A percentile compares a stretch with the other conserved stretches of the same genome.
These are phyloP conservation scores for Porites divaricata DNA, from an alignment of 92 coral and sea anemone genomes.

Conservation along the genomic window DNA sequence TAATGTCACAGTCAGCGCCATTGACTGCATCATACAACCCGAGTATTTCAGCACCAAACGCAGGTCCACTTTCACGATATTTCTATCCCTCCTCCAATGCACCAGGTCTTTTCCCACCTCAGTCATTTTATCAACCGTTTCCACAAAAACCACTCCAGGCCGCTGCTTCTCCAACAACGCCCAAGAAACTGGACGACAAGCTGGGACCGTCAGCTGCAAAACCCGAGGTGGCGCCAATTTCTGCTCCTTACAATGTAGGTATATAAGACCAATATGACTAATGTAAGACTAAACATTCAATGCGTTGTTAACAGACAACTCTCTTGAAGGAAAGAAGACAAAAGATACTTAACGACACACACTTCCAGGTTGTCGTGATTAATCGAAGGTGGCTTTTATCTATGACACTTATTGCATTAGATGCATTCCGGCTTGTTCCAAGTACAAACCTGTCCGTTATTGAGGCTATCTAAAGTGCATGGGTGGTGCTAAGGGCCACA, in stretches of 20 bases:
- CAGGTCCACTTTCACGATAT: slow-evolving; percentile 24
- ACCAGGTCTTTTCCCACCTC: slow-evolving; percentile 6
- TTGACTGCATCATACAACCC: slow-evolving; percentile 30
- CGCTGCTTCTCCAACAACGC: background rate
- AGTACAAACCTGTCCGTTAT: no score
- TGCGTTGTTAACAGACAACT: no score
- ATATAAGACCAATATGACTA: background rate
- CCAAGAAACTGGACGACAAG: slow-evolving; percentile 3
- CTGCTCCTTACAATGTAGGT: slow-evolving; percentile 20
- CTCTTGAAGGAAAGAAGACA: no score
- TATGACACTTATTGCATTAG: no score
- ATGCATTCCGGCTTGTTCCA: no score
- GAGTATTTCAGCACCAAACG: background rate
- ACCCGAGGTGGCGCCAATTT: slow-evolving; percentile 7
- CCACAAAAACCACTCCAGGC: background rate
- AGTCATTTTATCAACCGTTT: slow-evolving; percentile 24
- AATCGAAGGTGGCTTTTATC: no score
- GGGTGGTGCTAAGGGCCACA: no score
- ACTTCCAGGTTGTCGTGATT: no score
- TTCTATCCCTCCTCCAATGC: slow-evolving; percentile 18
- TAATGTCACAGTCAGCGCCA: slow-evolving; percentile 44
- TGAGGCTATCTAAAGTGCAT: no score
- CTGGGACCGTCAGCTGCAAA: slow-evolving; percentile 2
- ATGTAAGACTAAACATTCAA: no score
- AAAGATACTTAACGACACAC: no score